Percentiles rank a stretch among this genome's conserved stretches.
Evolutionary conservation across 1,140 invertebrate genomes (phyloP).

Genomic region (Drosophila santomea): DNA sequence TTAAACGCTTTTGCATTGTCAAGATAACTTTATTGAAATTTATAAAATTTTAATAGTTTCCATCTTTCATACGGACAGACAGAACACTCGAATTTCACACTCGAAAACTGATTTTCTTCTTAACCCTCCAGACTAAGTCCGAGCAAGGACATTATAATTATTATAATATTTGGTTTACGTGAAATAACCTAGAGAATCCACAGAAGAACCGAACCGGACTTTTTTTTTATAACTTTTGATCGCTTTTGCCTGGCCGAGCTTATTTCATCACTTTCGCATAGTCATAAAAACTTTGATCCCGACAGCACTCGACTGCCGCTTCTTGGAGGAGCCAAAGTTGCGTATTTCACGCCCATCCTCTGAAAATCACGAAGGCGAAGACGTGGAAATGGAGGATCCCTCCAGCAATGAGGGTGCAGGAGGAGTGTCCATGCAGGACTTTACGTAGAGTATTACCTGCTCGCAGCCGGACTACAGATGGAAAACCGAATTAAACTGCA

Average conservation of each 20-base stretch:
- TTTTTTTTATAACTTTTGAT: neutral
- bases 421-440: neutral
- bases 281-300: constrained; percentile 14
- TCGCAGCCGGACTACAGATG: constrained; percentile 16
- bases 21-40: too few species aligned
- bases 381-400: neutral
- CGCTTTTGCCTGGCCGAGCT: constrained; percentile 1
- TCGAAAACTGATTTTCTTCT: neutral
- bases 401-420: neutral
- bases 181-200: neutral
- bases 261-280: constrained; percentile 21
- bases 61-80: too few species aligned
- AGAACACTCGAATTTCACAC: too few species aligned
- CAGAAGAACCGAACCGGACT: too few species aligned
- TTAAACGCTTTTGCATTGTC: too few species aligned
- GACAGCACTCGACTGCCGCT: constrained; percentile 13
- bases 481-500: constrained; percentile 31
- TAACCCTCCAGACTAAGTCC: neutral
- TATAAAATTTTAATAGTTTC: too few species aligned
- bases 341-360: neutral
- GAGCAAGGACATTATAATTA: too few species aligned
- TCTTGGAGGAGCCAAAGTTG: constrained; percentile 31
- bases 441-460: constrained; percentile 8
- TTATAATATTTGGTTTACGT: neutral
- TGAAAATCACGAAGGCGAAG: neutral